Base-by-base conservation (phyloP, 2,888 invertebrate species). In the Eurytoma californica region DNA sequence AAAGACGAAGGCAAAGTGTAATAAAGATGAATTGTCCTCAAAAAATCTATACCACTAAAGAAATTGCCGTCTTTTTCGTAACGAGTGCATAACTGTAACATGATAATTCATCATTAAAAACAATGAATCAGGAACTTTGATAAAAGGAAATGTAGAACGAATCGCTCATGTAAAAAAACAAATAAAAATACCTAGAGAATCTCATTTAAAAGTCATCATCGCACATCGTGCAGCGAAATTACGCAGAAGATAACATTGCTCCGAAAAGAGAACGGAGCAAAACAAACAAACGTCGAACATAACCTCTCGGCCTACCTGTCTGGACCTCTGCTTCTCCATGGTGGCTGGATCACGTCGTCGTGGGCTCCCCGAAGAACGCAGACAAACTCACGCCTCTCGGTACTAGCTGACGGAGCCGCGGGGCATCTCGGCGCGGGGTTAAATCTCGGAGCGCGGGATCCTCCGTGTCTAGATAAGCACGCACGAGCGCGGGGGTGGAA, bases 241-340 rank as follows among this genome's bases (percentile, higher is more conserved):
- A 57, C 51, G 51, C 28, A 13, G 9, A 66, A 72, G 24, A 16
- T 39, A 63, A 57, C 51, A 2, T 9, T 55, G 16, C 9, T 13
- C 20, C 39, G 39, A 39, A 39, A 39, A 39, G 9, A 39, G 9
- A 39, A 9, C 1, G 39, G 9, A 65, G 30, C 24, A 14, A 68
- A 66, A 58, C n/a, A 63, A 20, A 70, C 65, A 14, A 63, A 30
- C 28, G 0, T n/a, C 28, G 49, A 39, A 72, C 67, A 72, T 77
- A 76, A 76, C 72, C 80, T 73, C 16, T 24, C 70, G 5, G 39
- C 39, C 39, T 16, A 80, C 77, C 80, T 80, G 80, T 74, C 55
- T 77, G 2, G 80, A 77, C 18, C 67, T 77, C 24, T 80, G 80
- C 18, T 72, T 80, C 73, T 80, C 80, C 80, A 80, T 80, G 4